phyloP scores from a whole-genome alignment of 2,113 vertebrate species.

The Callorhinus ursinus region DNA sequence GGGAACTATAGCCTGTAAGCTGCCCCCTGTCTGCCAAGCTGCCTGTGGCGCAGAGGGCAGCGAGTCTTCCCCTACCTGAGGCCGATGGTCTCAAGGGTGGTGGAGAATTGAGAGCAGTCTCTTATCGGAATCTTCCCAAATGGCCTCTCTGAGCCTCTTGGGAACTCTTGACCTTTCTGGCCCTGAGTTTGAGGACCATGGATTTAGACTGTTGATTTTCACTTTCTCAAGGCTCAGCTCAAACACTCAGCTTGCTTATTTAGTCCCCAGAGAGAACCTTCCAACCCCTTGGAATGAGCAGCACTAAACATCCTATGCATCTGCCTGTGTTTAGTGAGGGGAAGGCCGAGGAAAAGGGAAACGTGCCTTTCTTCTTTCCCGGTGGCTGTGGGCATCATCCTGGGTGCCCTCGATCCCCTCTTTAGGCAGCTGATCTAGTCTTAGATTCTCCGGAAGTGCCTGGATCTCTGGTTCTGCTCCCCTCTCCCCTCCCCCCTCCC shows the following conservation, averaged over 20 bases:
- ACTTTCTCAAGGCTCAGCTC: background rate
- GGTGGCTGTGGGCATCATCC: accelerated
- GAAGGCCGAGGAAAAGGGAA: too few relatives aligned
- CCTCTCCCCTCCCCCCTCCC: accelerated
- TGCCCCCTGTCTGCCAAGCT: too few relatives aligned
- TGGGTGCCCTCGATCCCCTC: background rate
- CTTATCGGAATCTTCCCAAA: background rate
- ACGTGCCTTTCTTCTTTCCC: background rate
- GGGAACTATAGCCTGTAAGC: background rate
- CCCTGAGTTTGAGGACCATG: background rate
- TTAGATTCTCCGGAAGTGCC: background rate
- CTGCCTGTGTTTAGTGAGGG: background rate
- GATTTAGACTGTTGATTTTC: background rate
- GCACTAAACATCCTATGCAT: background rate
- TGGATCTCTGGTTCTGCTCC: background rate
- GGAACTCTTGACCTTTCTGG: background rate
- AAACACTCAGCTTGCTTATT: background rate
- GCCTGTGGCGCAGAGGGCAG: background rate
- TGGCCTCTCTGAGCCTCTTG: background rate
- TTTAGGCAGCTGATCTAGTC: background rate
- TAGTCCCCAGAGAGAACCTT: background rate
- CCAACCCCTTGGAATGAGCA: background rate
- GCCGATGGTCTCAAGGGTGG: background rate
- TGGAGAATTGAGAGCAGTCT: accelerated
- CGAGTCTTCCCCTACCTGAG: background rate